These are phyloP conservation scores for Micromys minutus DNA, from an alignment of 2,113 vertebrate species.

Conservation along the genomic window DNA sequence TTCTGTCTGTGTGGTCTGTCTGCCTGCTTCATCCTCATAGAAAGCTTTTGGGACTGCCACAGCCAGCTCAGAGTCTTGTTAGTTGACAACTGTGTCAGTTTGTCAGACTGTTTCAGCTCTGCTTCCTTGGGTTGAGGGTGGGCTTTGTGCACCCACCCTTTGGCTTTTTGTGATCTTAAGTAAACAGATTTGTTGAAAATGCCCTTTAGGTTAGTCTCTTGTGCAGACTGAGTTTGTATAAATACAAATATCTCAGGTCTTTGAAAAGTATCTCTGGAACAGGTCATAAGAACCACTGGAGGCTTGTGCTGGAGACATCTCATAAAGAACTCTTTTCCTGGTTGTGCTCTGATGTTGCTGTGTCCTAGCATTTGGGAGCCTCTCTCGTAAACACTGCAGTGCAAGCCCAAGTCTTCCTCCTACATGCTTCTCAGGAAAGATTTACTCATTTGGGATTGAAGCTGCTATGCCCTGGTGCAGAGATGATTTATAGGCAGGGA, in stretches of 20 bases:
- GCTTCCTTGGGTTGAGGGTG: background rate
- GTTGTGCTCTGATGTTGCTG: background rate
- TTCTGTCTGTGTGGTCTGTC: background rate
- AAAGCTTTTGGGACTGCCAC: background rate
- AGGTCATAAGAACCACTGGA: constrained; percentile 24
- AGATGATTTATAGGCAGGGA: constrained; percentile 44
- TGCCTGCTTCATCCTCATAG: background rate
- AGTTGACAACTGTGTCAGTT: background rate
- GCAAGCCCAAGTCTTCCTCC: background rate
- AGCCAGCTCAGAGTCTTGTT: background rate
- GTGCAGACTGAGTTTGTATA: constrained; percentile 21
- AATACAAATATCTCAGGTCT: constrained; percentile 34
- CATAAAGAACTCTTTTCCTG: background rate
- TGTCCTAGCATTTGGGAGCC: background rate
- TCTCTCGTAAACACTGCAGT: constrained; percentile 10
- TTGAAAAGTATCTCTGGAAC: constrained; percentile 10
- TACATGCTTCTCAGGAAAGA: background rate
- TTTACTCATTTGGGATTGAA: background rate
- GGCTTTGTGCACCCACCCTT: background rate
- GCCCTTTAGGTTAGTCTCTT: background rate
- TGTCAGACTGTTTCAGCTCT: background rate
- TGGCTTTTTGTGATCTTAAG: background rate
- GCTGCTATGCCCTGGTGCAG: background rate
- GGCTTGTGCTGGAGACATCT: constrained; percentile 20
- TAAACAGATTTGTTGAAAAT: constrained; percentile 33